These are phyloP conservation scores for Hypocryptadius cinnamomeus DNA, from an alignment of 2,113 vertebrate genomes.

Conservation along the genomic window DNA sequence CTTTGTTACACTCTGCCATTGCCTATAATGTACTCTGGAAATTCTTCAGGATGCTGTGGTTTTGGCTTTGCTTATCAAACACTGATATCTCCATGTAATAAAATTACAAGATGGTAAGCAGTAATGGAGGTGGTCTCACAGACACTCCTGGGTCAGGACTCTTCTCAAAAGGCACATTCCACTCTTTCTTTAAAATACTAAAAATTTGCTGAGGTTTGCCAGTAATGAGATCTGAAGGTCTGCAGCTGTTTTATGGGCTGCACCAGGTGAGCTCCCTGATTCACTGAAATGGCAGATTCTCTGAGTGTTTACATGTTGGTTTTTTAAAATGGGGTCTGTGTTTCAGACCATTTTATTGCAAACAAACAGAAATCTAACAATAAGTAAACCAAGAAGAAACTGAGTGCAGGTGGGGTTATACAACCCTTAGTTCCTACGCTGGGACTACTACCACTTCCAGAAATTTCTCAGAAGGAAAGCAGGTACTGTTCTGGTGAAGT, in stretches of 20 bases:
- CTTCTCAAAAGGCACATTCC: neutral
- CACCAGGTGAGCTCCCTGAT: neutral
- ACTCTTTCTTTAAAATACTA: neutral
- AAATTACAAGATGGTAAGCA: neutral
- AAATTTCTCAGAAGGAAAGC: neutral
- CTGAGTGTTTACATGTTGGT: neutral
- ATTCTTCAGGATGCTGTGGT: neutral
- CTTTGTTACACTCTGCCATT: neutral
- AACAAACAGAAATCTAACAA: neutral
- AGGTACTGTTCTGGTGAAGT: neutral
- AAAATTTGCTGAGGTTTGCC: neutral
- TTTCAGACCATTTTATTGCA: neutral
- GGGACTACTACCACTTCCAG: neutral
- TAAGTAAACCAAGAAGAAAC: neutral
- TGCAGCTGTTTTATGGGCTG: neutral
- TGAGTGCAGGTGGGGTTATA: neutral
- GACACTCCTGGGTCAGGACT: neutral
- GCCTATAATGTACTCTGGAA: neutral
- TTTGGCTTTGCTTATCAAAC: neutral
- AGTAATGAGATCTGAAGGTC: neutral
- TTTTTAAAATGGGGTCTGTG: neutral
- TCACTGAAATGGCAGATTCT: neutral
- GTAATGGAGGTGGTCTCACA: neutral
- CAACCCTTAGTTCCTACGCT: neutral
- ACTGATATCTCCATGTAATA: neutral